Percentiles rank a stretch among this genome's conserved stretches.
Conservation (phyloP, 2,113 vertebrate species). For the Strix aluco region DNA sequence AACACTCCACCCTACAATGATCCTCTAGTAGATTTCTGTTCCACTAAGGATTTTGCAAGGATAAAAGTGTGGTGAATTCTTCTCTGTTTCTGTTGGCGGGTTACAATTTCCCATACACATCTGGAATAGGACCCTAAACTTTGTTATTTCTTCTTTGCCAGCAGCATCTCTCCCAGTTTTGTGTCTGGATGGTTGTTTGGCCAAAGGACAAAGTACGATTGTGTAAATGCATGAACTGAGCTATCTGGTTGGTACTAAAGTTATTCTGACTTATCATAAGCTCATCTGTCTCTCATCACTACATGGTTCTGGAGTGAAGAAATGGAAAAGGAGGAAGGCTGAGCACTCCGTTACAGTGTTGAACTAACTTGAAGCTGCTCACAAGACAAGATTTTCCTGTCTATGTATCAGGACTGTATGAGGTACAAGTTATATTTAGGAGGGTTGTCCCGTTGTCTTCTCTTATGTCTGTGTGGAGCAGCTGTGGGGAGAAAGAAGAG, state of each 20-base stretch:
- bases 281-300: neutral
- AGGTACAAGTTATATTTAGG: neutral
- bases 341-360: neutral
- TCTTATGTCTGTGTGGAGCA: neutral
- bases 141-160: neutral
- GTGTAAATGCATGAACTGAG: neutral
- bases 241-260: neutral
- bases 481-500: neutral
- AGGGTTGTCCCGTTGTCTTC: neutral
- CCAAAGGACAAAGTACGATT: neutral
- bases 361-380: neutral
- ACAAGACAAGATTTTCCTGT: neutral
- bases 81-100: neutral
- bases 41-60: neutral
- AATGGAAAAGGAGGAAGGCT: neutral
- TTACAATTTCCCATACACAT: neutral
- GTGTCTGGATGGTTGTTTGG: neutral
- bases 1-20: neutral
- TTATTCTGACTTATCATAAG: neutral
- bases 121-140: neutral
- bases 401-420: neutral
- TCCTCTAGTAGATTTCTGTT: neutral
- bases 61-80: neutral
- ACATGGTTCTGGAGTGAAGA: neutral
- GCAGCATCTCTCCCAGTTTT: neutral